A percentile compares a stretch with the other conserved stretches of the same genome.
Conservation (phyloP, 2,888 invertebrate genomes). For the Deroplatys truncata region DNA sequence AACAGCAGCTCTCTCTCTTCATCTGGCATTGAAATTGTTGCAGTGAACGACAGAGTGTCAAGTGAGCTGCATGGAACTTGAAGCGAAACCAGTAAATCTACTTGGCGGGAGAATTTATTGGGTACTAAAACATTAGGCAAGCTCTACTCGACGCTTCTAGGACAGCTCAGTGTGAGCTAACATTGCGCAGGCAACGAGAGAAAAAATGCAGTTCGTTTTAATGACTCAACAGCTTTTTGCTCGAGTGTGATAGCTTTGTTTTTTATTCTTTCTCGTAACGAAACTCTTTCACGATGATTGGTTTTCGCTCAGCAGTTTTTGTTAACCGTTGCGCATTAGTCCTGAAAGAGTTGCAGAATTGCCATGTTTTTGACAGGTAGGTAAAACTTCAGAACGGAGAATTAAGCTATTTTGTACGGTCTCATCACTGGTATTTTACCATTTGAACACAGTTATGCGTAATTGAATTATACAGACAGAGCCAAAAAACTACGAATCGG, state of each 20-base stretch:
- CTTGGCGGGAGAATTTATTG: not conserved
- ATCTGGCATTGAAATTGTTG: not conserved
- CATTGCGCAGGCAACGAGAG: too few species aligned
- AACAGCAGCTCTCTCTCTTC: not conserved
- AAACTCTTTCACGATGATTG: not conserved
- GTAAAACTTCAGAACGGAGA: not conserved
- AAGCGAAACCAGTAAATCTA: not conserved
- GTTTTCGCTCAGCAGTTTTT: not conserved
- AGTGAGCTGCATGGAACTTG: not conserved
- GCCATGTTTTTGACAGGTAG: not conserved
- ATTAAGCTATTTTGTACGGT: not conserved
- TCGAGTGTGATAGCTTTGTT: not conserved
- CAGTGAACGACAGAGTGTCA: not conserved
- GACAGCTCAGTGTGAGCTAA: not conserved
- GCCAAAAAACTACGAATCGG: too few species aligned
- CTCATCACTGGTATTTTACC: too few species aligned
- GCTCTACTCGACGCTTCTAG: not conserved
- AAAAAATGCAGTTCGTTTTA: not conserved
- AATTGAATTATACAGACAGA: too few species aligned
- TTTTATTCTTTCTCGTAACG: not conserved
- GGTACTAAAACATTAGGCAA: slow-evolving; percentile 10
- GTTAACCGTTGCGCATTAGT: not conserved
- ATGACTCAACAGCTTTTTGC: not conserved
- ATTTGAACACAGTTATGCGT: too few species aligned
- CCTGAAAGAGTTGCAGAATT: not conserved